Conservation (phyloP, 2,797 vertebrate species). For the Petrocephalus schoutedeni region DNA sequence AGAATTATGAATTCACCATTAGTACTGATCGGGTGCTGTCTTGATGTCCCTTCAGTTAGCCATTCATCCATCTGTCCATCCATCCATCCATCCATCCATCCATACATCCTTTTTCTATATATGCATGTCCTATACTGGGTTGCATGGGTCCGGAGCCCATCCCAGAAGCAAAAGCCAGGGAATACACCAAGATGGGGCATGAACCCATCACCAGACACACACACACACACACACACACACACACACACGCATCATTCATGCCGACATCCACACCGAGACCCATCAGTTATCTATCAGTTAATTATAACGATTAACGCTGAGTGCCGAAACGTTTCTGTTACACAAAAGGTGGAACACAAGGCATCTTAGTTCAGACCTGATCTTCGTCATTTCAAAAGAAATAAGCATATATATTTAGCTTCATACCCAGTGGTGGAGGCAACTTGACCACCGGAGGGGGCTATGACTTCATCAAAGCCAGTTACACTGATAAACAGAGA, state of each 20-base stretch:
- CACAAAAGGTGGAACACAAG: neutral
- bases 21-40: neutral
- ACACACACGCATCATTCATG: neutral
- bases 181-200: neutral
- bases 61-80: neutral
- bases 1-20: neutral
- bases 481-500: neutral
- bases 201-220: neutral
- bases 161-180: neutral
- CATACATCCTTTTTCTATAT: neutral
- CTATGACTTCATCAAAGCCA: slow-evolving; percentile 7
- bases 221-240: too few species aligned
- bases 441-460: slow-evolving; percentile 2
- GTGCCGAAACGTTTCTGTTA: neutral
- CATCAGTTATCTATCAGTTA: neutral
- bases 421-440: neutral
- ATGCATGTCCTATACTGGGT: neutral
- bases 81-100: neutral
- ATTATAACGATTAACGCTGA: neutral
- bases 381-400: neutral
- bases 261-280: neutral
- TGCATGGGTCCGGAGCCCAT: neutral
- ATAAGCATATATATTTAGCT: neutral
- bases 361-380: neutral
- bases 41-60: neutral